Conservation (phyloP, 1,140 invertebrate genomes). For the Branchinecta lynchi region DNA sequence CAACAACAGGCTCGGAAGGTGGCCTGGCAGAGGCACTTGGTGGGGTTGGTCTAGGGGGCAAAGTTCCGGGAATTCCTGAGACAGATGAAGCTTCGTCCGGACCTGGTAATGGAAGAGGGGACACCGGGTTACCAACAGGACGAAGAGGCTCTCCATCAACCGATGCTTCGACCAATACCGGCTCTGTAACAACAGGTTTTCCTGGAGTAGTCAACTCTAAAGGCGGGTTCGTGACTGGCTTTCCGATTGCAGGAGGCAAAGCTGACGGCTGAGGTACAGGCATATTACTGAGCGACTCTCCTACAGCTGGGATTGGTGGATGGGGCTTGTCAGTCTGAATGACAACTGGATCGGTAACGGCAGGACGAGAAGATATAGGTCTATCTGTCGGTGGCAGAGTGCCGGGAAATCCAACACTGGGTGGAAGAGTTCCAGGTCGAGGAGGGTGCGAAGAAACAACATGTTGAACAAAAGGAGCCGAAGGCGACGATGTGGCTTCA, state of each 20-base stretch:
- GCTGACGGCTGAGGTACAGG: too few relatives aligned
- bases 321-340: background rate
- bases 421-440: too few relatives aligned
- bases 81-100: background rate
- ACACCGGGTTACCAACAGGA: background rate
- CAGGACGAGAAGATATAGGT: background rate
- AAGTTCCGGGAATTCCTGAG: background rate
- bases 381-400: background rate
- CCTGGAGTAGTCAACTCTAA: background rate
- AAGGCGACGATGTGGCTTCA: too few relatives aligned
- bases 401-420: background rate
- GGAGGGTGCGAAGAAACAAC: too few relatives aligned
- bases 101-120: background rate
- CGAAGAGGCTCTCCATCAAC: background rate
- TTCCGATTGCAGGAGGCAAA: background rate
- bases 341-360: background rate
- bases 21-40: background rate
- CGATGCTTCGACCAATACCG: background rate
- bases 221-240: background rate
- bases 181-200: background rate
- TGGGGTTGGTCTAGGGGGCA: background rate
- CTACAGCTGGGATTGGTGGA: too few relatives aligned
- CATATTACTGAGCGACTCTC: too few relatives aligned
- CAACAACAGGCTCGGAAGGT: background rate
- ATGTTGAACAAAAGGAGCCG: too few relatives aligned